Percentiles rank a stretch among this genome's conserved stretches.
These are phyloP conservation scores for Ariopsis seemanni DNA, from an alignment of 2,113 vertebrate genomes.

Conservation along the genomic window DNA sequence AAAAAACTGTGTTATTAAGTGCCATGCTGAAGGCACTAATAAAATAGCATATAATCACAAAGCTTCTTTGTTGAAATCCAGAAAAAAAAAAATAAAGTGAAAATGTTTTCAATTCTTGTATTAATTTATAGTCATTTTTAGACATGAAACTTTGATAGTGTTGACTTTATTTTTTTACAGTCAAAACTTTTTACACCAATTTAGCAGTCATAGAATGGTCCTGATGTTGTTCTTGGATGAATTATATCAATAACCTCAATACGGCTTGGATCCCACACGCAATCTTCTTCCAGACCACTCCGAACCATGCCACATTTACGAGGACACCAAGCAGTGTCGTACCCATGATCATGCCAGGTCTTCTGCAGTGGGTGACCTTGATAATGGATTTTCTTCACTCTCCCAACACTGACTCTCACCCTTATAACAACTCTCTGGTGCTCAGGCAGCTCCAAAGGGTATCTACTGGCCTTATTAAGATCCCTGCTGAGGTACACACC, in stretches of 20 bases:
- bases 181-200: too few species aligned
- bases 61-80: not conserved
- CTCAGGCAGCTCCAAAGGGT: constrained; percentile 10
- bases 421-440: constrained; percentile 4
- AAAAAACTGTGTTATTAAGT: not conserved
- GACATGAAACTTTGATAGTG: too few species aligned
- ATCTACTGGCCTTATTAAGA: constrained; percentile 47
- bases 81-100: not conserved
- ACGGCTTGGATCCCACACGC: constrained; percentile 38
- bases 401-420: constrained; percentile 31
- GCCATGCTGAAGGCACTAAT: not conserved
- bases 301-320: constrained; percentile 17
- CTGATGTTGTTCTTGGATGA: not conserved
- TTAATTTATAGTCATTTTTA: too few species aligned
- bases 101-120: too few species aligned
- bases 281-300: constrained; percentile 44
- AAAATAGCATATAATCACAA: not conserved
- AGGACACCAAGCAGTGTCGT: constrained; percentile 44
- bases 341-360: constrained; percentile 23
- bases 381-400: constrained; percentile 18
- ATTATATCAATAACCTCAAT: constrained; percentile 12
- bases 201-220: not conserved
- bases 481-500: constrained; percentile 58
- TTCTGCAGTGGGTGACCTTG: constrained; percentile 34
- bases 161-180: too few species aligned